Percentiles rank a stretch among this genome's conserved stretches.
Evolutionary conservation across 2,888 invertebrate species (phyloP).

Genomic region (Harpalus rubripes): DNA sequence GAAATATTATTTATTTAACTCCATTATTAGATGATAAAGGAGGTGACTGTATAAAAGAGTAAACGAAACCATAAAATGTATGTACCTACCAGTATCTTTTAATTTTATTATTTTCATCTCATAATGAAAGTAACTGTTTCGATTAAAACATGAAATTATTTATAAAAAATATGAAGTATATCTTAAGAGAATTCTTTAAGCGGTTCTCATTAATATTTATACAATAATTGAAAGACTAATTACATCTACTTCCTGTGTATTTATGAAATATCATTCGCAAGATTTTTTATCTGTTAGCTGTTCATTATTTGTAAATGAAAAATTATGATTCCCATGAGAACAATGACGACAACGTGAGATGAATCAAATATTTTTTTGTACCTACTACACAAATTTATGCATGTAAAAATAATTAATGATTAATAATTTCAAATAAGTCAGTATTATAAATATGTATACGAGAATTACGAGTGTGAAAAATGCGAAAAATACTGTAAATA

Average conservation of each 20-base stretch:
- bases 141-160: neutral
- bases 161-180: conserved; percentile 1
- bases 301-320: conserved; percentile 4
- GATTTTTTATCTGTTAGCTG: neutral
- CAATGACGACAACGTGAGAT: neutral
- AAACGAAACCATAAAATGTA: too few relatives aligned
- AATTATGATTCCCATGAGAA: neutral
- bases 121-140: too few relatives aligned
- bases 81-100: too few relatives aligned
- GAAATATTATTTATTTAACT: too few relatives aligned
- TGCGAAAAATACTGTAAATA: too few relatives aligned
- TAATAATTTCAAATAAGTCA: too few relatives aligned
- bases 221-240: neutral
- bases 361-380: neutral
- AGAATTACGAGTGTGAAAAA: too few relatives aligned
- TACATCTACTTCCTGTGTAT: neutral
- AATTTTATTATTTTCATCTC: too few relatives aligned
- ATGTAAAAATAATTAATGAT: neutral
- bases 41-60: too few relatives aligned
- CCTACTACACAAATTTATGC: neutral
- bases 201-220: conserved; percentile 3
- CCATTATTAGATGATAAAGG: too few relatives aligned
- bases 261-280: neutral
- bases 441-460: too few relatives aligned
- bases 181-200: neutral